Evolutionary conservation across 1,140 invertebrate species (phyloP), one percentile per base, ranked within the genome.

Genomic region (Aphelenchoides fujianensis): DNA sequence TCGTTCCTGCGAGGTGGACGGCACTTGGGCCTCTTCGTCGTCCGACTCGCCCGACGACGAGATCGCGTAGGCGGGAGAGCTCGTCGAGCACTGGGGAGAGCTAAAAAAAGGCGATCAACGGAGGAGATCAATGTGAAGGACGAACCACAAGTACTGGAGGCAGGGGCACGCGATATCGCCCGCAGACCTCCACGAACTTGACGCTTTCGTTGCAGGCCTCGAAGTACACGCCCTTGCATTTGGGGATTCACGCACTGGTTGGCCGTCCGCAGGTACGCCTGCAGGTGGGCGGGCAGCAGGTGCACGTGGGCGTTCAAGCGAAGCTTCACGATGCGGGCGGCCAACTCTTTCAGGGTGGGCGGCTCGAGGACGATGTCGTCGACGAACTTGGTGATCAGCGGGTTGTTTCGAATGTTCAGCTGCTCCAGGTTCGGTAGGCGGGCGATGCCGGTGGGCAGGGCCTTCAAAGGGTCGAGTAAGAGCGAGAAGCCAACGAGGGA

Each of bases 161-260:
- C 37, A 98, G 85, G 0, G 96, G 96, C n/a, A 98, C 89, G 54
- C 93, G 89, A 85, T 97, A 98, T 85, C 96, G 96, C 2, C 96
- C 96, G 84, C 96, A 98, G 84, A 98, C 98, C 84, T 98, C 96
- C 0, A 98, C 95, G 86, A 98, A 98, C 85, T 98, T 98, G 3
- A 98, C 91, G 82, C 97, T 94, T 83, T 98, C 95, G 7, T 97
- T 91, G 57, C 93, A 87, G 74, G 92, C 94, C 80, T 97, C 91
- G 85, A 98, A 98, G 86, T 94, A 98, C 1, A 98, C 95, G 82
- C 95, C 95, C 91, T 91, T 92, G 85, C 95, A 98, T 79, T 92
- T 92, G 5, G 91, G 92, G n/a, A 87, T 98, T 98, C 23, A 98
- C 93, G 85, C 95, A 98, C 76, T 90, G 89, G 79, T 95, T 92